Base-by-base conservation (phyloP, 2,113 vertebrate genomes). In the Urocynchramus pylzowi region DNA sequence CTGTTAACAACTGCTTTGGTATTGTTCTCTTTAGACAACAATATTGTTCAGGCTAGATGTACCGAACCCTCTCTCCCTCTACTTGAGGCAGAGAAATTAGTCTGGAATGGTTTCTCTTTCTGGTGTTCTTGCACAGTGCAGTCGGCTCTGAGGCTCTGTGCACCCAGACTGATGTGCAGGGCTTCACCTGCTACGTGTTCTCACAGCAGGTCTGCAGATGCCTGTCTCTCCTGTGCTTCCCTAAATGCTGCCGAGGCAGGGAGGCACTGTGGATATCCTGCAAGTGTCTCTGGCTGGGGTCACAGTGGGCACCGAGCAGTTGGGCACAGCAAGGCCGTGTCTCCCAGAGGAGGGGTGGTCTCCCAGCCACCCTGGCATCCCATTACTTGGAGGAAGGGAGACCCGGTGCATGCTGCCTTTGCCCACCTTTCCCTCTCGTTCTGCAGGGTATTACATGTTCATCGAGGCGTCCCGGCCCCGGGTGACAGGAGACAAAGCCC, bases 391-490 rank as follows among this genome's bases (percentile, higher is more conserved):
- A 60, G 27, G 42, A 65, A 78, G 26, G 19, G 49, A 54, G 15
- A 21, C 1, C 2, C 45, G 7, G 35, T 7, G 20, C 17, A 4
- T 3, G 2, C 64, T 78, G 57, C 59, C 57, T 93, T 95, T 90
- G 33, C 73, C 86, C 59, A 93, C 59, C 27, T 92, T 84, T 60
- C 57, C 20, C 20, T 84, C 54, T 90, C 27, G 0, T 65, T 74
- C 47, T 41, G 19, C 95, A 99, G 99, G 99, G 53, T 99, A 99
- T 95, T 99, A 99, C 98, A 99, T 99, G 99, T 99, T 99, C 98
- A 99, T 99, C 0, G 99, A 99, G 97, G 98, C 99, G 0, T 99
- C 99, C 4, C 97, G 98, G 39, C 99, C 99, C 1, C 98, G 99
- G 28, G 97, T 98, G 86, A 97, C 96, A 2, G 99, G 99, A 24